phyloP scores from a whole-genome alignment of 2,888 invertebrate species.

The Deroplatys truncata region DNA sequence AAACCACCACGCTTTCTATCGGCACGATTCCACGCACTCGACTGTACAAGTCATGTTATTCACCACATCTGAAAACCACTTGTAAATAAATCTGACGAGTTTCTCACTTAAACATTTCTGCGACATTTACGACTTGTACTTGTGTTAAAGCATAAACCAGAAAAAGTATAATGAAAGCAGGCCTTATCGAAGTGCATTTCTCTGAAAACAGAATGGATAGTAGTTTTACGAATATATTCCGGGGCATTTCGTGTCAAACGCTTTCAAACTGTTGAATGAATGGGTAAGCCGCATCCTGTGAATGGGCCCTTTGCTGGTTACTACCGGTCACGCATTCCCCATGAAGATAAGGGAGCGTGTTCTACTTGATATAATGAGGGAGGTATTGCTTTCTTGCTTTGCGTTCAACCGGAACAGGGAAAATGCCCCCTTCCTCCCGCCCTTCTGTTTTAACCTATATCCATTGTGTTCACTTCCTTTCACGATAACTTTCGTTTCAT shows the following conservation, averaged over 20 bases:
- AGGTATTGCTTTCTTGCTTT: background rate
- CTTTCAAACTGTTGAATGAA: background rate
- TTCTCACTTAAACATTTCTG: too few relatives aligned
- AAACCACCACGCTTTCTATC: too few relatives aligned
- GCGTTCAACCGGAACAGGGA: background rate
- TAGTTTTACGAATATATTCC: background rate
- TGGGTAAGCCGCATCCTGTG: background rate
- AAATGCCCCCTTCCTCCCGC: background rate
- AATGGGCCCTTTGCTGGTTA: background rate
- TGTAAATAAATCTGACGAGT: too few relatives aligned
- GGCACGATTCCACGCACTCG: too few relatives aligned
- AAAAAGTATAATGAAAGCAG: background rate
- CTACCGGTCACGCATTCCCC: background rate
- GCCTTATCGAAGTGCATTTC: background rate
- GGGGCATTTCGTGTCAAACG: background rate
- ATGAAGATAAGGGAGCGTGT: background rate
- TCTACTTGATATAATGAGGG: background rate
- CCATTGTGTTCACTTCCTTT: background rate
- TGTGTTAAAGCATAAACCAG: background rate
- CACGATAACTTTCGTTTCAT: background rate
- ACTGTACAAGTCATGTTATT: too few relatives aligned
- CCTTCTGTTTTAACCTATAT: background rate
- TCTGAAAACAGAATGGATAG: background rate
- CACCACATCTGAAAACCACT: too few relatives aligned
- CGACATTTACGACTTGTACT: background rate